Base-by-base conservation (phyloP, 2,113 vertebrate species). In the Pangasianodon gigas region DNA sequence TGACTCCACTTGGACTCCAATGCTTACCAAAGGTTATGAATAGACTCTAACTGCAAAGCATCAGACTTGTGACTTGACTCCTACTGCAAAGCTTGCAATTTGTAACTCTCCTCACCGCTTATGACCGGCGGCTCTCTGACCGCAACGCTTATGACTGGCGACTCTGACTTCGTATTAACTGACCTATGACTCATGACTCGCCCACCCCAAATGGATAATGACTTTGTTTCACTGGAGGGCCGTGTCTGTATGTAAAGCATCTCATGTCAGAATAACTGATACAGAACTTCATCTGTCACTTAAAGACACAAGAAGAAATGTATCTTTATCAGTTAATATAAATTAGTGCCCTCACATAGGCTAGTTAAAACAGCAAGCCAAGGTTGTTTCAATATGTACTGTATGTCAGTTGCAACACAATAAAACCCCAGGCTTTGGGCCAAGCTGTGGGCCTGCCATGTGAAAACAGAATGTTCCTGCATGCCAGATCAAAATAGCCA, bases 381-480 rank as follows among this genome's bases (percentile, higher is more conserved):
- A 82, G 14, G 51, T 4, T 19, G 52, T 19, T 18, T 86, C 4
- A 71, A 77, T 65, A 58, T 24, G 51, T 26, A 26, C 29, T 24
- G 51, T 26, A 26, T 46, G 26, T 74, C 10, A 74, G 44, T 7
- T 48, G 21, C 16, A 71, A 24, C 51, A 56, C 51, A 82, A 71
- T 71, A 37, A 81, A 87, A 37, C 48, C 69, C 37, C 46, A 52
- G 54, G 77, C 84, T 19, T 32, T 16, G 44, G 29, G 84, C 52
- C 52, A 58, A 19, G n/a, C 51, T 58, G 8, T 37, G n/a, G 51
- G 0, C 54, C 13, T 7, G 37, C 32, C 24, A 41, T 13, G 19
- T 24, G 52, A 60, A 84, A 44, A 65, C 84, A 51, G 41, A 85
- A 67, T 10, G 84, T 85, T 85, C 84, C 84, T 32, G 60, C 18